Evolutionary conservation across 2,888 invertebrate genomes (phyloP), one percentile per base, ranked within the genome.

Genomic region (Drosophila lacicola): DNA sequence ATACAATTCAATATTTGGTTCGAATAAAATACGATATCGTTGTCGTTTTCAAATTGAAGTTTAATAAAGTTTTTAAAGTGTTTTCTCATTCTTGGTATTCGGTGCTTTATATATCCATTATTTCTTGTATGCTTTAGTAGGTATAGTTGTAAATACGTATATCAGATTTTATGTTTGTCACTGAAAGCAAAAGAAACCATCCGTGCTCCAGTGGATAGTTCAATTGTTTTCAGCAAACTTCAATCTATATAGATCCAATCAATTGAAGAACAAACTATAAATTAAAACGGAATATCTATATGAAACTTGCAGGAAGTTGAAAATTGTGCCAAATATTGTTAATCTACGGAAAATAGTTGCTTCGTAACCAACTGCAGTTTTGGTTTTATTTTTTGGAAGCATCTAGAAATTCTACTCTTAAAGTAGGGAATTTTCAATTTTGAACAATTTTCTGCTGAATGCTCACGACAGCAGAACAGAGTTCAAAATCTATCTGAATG

Each of bases 401-500:
- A 46, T 11, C 49, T 42, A 4, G 14, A 60, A 56, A 19, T n/a
- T 46, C 54, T 46, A 46, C 41, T 46, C 14, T 47, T n/a, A 14
- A 17, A 54, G 25, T 45, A 50, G 42, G 37, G 66, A 45, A 64
- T 33, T 42, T 50, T 46, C 25, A 44, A 74, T 71, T 88, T 76
- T 84, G 89, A 72, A 73, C 87, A 75, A 73, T 84, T 76, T 90
- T 90, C 83, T 90, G 90, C 88, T 90, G 87, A 90, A 90, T 90
- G 90, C 90, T 90, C 91, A 90, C 91, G 85, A 89, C 90, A 90
- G 88, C 91, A 91, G 90, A 91, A 84, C 74, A 80, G 50, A 11
- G 78, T 58, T 65, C 88, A 82, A 77, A 90, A 81, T 69, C 73
- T 68, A 49, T 9, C 37, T 29, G 9, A 55, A 56, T 54, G 19